Base-by-base conservation (phyloP, 1,140 invertebrate species). In the Camponotus vicinus region DNA sequence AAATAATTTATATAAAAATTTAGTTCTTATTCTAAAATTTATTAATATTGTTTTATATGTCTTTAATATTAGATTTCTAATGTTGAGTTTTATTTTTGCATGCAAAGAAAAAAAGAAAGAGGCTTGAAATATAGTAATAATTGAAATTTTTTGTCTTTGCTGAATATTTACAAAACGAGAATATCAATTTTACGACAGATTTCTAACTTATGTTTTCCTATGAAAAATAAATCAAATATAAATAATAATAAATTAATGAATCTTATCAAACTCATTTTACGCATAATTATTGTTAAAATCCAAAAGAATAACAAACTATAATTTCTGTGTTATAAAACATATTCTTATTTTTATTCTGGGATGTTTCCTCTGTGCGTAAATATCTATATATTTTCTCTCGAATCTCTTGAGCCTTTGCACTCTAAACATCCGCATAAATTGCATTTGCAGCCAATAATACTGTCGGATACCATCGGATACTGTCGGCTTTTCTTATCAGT, bases 401-500 rank as follows among this genome's bases (percentile, higher is more conserved):
- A 64, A 49, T 11, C 6, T 45, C 18, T 45, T 49, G 61, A 52
- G 76, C 61, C 37, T 78, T 67, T 21, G n/a, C 77, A 37, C n/a
- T 67, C 8, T 34, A 52, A 69, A 66, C 64, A 70, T 80, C 4
- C 64, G 13, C 37, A 64, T 40, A 69, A 69, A 52, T 32, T 40
- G 63, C 49, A 37, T 69, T 52, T 49, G 18, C 64, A 37, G 37
- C 37, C 49, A 52, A 80, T 80, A 80, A 80, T 69, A 52, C 64
- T 40, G 64, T 45, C 78, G 64, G 49, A 70, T 80, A 55, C 18
- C 57, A 15, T 52, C 49, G 11, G 64, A 70, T 80, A 55, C 18
- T 70, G 49, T 52, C 49, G 11, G 66, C 21, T 37, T 80, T 80
- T 70, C 78, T 80, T 57, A 80, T 80, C 78, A 21, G 78, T 37